Evolutionary conservation across 2,113 vertebrate genomes (phyloP), one percentile per base, ranked within the genome.

Genomic region (Pelusios castaneus): DNA sequence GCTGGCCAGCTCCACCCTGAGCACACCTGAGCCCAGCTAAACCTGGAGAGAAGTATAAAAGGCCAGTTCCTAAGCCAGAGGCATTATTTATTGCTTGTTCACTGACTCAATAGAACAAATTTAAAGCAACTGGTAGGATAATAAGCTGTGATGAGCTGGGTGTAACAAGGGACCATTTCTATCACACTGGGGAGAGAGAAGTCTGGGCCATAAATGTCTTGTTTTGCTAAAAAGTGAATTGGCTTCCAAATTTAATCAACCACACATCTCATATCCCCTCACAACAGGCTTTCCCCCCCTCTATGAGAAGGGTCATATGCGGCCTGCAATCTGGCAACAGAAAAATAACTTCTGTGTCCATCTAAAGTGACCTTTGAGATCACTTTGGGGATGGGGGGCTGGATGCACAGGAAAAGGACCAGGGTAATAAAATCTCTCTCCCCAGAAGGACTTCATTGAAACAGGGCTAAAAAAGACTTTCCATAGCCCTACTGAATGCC

Each of bases 1-100:
- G 89, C 11, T 75, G 77, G 55, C 89, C 94, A 92, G 63, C 41
- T 47, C 91, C 78, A 93, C 85, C 90, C 94, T 96, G 91, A 82
- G 82, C 93, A 90, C 54, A 81, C 38, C 54, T 82, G 54, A 55
- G 51, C 54, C 79, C 56, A 95, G 82, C 87, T 96, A 90, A 80
- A 77, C 77, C 1, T 8, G 94, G 45, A 41, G 82, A 93, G 73
- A 54, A 91, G 70, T 34, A 14, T 63, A 70, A 90, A 79, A 85
- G 55, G 25, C 45, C 82, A 85, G 43, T 77, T 92, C 63, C 89
- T 0, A 0, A 47, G 41, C n/a, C 75, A 84, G 43, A 13, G 34
- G 51, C 16, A 45, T 5, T 21, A 1, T 0, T 1, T 2, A 0
- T 0, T 17, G 73, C 22, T 4, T 8, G 19, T 12, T 49, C 14